phyloP scores from a whole-genome alignment of 2,888 invertebrate genomes.

The Zhengitettix transpicula region DNA sequence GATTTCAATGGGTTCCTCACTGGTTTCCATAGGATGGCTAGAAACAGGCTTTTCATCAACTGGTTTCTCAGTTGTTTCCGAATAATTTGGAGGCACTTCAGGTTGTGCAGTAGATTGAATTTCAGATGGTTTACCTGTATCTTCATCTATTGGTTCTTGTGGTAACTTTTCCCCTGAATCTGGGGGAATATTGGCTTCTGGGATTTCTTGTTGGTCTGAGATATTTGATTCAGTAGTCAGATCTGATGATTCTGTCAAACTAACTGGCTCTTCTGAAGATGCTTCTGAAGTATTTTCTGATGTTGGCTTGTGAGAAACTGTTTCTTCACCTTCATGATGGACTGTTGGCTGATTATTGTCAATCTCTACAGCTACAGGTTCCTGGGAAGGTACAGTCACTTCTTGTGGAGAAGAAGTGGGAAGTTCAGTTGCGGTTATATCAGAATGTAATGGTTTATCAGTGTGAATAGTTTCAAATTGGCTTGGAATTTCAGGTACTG shows the following conservation, averaged over 20 bases:
- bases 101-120: no score
- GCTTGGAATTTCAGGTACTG: neutral
- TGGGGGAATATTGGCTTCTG: neutral
- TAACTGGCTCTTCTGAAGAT: neutral
- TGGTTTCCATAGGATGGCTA: neutral
- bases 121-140: conserved; percentile 5
- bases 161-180: neutral
- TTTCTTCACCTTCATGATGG: neutral
- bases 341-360: neutral
- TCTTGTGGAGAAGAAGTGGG: no score
- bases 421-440: neutral
- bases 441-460: neutral
- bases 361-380: neutral
- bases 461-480: neutral
- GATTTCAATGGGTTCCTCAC: conserved; percentile 1
- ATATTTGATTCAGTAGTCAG: no score
- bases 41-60: neutral
- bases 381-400: no score
- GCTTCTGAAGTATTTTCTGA: neutral
- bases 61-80: neutral
- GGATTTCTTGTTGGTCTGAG: neutral
- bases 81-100: conserved; percentile 3
- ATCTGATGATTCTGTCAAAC: no score
- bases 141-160: no score
- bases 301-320: neutral